A percentile compares a stretch with the other conserved stretches of the same genome.
These are phyloP conservation scores for Calliscelio sp. DNA, from an alignment of 2,888 invertebrate species.

Conservation along the genomic window DNA sequence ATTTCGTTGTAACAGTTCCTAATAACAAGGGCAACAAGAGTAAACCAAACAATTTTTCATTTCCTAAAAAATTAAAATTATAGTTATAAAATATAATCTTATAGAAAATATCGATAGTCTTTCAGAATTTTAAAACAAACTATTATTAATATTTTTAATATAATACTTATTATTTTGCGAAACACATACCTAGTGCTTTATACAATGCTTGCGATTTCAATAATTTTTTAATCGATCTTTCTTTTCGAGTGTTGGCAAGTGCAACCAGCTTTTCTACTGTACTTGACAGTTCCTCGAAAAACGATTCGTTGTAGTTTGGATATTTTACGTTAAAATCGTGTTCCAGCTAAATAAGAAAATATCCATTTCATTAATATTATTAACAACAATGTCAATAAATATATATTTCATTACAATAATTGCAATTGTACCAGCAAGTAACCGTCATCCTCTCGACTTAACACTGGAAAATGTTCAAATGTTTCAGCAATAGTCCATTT, in stretches of 20 bases:
- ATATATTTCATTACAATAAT: too few relatives aligned
- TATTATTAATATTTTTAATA: neutral
- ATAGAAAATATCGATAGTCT: too few relatives aligned
- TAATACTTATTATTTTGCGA: too few relatives aligned
- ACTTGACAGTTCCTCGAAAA: neutral
- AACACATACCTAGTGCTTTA: conserved; percentile 15
- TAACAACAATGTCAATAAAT: too few relatives aligned
- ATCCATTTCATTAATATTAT: neutral
- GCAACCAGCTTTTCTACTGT: neutral
- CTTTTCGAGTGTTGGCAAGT: neutral
- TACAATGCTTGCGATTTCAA: conserved; percentile 1
- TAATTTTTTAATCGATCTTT: conserved; percentile 21
- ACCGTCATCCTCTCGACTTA: conserved; percentile 19
- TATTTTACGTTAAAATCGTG: conserved; percentile 9
- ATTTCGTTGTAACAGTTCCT: conserved; percentile 20
- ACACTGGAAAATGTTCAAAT: conserved; percentile 17
- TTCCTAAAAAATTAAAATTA: conserved; percentile 47
- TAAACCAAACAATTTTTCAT: conserved; percentile 3
- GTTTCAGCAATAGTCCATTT: conserved; percentile 7
- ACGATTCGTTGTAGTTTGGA: neutral
- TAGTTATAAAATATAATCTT: too few relatives aligned
- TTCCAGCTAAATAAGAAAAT: neutral
- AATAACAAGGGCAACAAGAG: conserved; percentile 9
- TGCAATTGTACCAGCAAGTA: conserved; percentile 44
- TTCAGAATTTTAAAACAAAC: too few relatives aligned